A percentile compares a stretch with the other conserved stretches of the same genome.
Conservation (phyloP, 1,140 invertebrate species). For the Parapsyche elsis region DNA sequence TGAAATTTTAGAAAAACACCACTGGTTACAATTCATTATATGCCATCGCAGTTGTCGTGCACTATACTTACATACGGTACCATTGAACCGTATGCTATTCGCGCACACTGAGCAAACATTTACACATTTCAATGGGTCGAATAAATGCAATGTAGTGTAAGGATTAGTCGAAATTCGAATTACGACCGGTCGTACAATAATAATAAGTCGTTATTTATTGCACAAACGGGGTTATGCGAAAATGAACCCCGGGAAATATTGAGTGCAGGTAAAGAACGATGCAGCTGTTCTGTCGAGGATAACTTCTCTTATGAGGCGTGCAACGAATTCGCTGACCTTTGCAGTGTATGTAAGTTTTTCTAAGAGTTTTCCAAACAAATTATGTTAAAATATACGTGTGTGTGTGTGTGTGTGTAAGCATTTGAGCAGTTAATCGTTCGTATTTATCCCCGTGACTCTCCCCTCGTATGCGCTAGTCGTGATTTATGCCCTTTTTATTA, state of each 20-base stretch:
- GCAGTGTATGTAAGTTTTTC: too few relatives aligned
- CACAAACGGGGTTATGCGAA: not conserved
- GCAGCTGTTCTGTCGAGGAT: not conserved
- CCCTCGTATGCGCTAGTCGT: not conserved
- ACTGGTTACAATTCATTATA: too few relatives aligned
- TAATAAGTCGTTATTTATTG: slow-evolving; percentile 6
- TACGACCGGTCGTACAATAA: not conserved
- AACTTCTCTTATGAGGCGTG: too few relatives aligned
- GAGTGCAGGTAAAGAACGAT: not conserved
- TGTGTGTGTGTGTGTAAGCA: not conserved
- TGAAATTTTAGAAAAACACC: too few relatives aligned
- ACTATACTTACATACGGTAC: too few relatives aligned
- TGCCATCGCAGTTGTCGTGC: too few relatives aligned
- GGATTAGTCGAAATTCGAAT: slow-evolving; percentile 12
- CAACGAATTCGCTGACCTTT: too few relatives aligned
- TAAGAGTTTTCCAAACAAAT: too few relatives aligned
- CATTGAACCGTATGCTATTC: not conserved
- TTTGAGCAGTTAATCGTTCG: slow-evolving; percentile 4
- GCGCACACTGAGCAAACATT: not conserved
- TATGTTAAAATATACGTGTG: too few relatives aligned
- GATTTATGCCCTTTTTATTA: slow-evolving; percentile 42
- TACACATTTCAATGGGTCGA: slow-evolving; percentile 4
- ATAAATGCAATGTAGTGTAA: slow-evolving; percentile 8
- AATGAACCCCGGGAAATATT: slow-evolving; percentile 11
- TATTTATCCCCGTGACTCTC: slow-evolving; percentile 7